These are phyloP conservation scores for Coregonus clupeaformis DNA, from an alignment of 2,113 vertebrate genomes.

Conservation along the genomic window DNA sequence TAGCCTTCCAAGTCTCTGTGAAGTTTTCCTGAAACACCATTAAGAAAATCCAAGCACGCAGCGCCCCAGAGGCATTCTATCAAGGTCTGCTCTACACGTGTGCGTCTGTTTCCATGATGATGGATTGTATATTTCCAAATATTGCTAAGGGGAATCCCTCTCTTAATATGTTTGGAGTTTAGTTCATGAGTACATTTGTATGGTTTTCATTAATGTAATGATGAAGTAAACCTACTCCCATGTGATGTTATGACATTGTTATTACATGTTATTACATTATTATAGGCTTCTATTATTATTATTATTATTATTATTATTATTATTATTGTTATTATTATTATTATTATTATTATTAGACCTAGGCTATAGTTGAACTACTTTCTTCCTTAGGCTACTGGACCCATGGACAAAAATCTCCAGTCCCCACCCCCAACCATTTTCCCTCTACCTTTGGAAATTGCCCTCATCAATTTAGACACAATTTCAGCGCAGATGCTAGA, in stretches of 20 bases:
- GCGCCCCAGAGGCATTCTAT: conserved; percentile 38
- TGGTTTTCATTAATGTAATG: neutral
- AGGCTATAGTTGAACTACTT: neutral
- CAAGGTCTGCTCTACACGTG: conserved; percentile 65
- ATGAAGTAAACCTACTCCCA: neutral
- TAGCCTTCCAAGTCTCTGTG: conserved; percentile 41
- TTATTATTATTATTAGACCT: neutral
- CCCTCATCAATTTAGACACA: conserved; percentile 85
- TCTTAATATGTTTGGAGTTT: neutral
- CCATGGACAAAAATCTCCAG: conserved; percentile 7
- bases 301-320: conserved; percentile 1
- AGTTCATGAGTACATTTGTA: neutral
- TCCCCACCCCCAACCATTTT: conserved; percentile 39
- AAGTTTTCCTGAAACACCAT: conserved; percentile 56
- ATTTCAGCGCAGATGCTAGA: conserved; percentile 75
- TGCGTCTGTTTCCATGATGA: conserved; percentile 46
- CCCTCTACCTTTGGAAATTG: conserved; percentile 73
- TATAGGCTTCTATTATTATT: conserved; percentile 2
- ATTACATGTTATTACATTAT: conserved; percentile 13
- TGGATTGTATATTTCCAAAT: conserved; percentile 26
- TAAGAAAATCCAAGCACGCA: conserved; percentile 61
- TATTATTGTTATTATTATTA: neutral
- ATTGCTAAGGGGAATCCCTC: neutral
- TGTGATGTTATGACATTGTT: neutral
- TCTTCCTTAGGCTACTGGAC: neutral